These are phyloP conservation scores for Scaptomyza graminum DNA, from an alignment of 1,140 invertebrate species.

Conservation along the genomic window DNA sequence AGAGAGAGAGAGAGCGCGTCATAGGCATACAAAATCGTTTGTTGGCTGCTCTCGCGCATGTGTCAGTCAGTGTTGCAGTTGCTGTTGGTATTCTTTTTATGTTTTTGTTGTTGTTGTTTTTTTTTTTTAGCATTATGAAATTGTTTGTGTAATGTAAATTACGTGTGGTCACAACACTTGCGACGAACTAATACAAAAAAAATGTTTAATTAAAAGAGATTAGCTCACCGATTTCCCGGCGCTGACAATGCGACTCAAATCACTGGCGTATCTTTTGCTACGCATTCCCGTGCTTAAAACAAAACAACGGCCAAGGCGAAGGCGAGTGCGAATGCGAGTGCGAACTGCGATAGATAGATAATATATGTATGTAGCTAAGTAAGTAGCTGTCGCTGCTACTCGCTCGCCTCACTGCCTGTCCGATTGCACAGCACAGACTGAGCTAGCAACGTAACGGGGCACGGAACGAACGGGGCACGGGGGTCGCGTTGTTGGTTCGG, in stretches of 20 bases:
- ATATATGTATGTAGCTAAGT: neutral
- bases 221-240: constrained; percentile 75
- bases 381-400: neutral
- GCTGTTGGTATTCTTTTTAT: constrained; percentile 10
- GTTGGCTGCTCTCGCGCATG: constrained; percentile 54
- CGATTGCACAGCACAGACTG: neutral
- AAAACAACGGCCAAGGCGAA: constrained; percentile 14
- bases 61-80: constrained; percentile 39
- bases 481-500: neutral
- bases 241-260: constrained; percentile 69
- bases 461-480: too few species aligned
- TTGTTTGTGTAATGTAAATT: constrained; percentile 17
- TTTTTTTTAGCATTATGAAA: constrained; percentile 3
- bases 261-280: constrained; percentile 75
- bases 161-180: neutral
- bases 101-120: constrained; percentile 15
- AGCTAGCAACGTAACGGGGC: neutral
- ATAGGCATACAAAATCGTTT: constrained; percentile 11
- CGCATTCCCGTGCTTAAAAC: constrained; percentile 50
- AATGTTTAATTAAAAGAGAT: constrained; percentile 11
- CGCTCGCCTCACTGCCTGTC: neutral
- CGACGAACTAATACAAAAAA: constrained; percentile 20
- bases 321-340: too few species aligned
- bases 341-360: constrained; percentile 1
- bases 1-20: constrained; percentile 1